Base-by-base conservation (phyloP, 2,888 invertebrate genomes). In the Machimus atricapillus region DNA sequence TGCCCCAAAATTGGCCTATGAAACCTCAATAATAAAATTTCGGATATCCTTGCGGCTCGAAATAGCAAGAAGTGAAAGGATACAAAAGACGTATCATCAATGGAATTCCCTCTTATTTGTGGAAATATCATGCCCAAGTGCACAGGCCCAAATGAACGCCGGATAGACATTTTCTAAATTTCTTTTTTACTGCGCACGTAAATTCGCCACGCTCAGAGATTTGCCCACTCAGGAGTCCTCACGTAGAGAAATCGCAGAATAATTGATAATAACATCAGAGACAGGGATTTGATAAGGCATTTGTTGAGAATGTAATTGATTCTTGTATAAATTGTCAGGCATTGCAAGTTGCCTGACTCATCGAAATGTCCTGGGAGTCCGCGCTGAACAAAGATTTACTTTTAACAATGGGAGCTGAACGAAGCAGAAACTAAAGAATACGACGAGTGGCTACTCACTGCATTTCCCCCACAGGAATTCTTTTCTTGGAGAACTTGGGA, bases 191-290 rank as follows among this genome's bases (percentile, higher is more conserved):
- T 40, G 77, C 34, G 31, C 77, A 40, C 77, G 37, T 77, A 40
- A 77, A 40, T 40, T 19, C 9, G 37, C 76, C 34, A n/a, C 76
- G 76, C 76, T 37, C 34, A 76, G 37, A 14, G 31, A 27, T 23
- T 81, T 52, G 23, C 66, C 66, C 66, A 66, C 66, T 66, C 12
- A 66, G 27, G 66, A 66, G 12, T 66, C 83, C 27, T 76, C 85
- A 52, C 76, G 74, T 52, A 31, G 16, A 78, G 86, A 16, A 56
- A 56, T 77, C 12, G n/a, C 77, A 86, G 56, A 78, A 86, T 82
- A 87, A 86, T 88, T 88, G 87, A 88, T 87, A 88, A 87, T 85
- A 87, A 86, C 83, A 86, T 85, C 88, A 88, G 79, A 85, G 83
- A n/a, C 40, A 83, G 78, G 73, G 83, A 87, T 81, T 86, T 73